Percentiles rank a stretch among this genome's conserved stretches.
phyloP scores from a whole-genome alignment of 1,140 invertebrate species.

The Drosophila chauvacae region DNA sequence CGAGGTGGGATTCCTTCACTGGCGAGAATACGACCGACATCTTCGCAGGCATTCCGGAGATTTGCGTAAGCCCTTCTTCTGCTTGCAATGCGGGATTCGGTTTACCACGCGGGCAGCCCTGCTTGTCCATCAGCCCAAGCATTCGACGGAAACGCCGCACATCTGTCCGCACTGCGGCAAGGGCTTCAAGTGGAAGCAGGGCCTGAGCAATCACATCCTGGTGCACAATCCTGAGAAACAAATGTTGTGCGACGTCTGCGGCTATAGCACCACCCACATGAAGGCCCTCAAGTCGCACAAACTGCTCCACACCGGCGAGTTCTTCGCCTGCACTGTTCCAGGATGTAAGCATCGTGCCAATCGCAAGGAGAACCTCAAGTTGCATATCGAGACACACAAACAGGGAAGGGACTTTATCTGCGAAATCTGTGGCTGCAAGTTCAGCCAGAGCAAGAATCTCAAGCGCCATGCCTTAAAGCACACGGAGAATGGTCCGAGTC shows the following conservation, averaged over 20 bases:
- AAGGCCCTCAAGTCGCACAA: slow-evolving; percentile 87
- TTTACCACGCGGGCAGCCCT: slow-evolving; percentile 86
- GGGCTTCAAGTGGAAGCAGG: slow-evolving; percentile 88
- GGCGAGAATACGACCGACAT: slow-evolving; percentile 85
- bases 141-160: slow-evolving; percentile 86
- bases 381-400: slow-evolving; percentile 86
- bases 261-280: slow-evolving; percentile 87
- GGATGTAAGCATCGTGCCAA: slow-evolving; percentile 85
- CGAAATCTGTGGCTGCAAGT: slow-evolving; percentile 85
- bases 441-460: slow-evolving; percentile 85
- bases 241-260: slow-evolving; percentile 88
- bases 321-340: slow-evolving; percentile 85
- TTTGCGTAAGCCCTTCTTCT: slow-evolving; percentile 85
- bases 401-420: slow-evolving; percentile 86
- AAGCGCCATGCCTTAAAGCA: slow-evolving; percentile 85
- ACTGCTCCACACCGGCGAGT: slow-evolving; percentile 86
- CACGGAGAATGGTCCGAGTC: slow-evolving; percentile 65
- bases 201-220: slow-evolving; percentile 86
- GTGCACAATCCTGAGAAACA: slow-evolving; percentile 86
- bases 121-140: slow-evolving; percentile 86
- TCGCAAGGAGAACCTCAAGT: slow-evolving; percentile 85
- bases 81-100: slow-evolving; percentile 85
- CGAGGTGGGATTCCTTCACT: slow-evolving; percentile 84
- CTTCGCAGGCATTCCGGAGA: slow-evolving; percentile 85
- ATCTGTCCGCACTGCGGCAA: slow-evolving; percentile 87